Percentiles rank a stretch among this genome's conserved stretches.
Conservation (phyloP, 2,888 invertebrate genomes). For the Leptinotarsa tumamoca region DNA sequence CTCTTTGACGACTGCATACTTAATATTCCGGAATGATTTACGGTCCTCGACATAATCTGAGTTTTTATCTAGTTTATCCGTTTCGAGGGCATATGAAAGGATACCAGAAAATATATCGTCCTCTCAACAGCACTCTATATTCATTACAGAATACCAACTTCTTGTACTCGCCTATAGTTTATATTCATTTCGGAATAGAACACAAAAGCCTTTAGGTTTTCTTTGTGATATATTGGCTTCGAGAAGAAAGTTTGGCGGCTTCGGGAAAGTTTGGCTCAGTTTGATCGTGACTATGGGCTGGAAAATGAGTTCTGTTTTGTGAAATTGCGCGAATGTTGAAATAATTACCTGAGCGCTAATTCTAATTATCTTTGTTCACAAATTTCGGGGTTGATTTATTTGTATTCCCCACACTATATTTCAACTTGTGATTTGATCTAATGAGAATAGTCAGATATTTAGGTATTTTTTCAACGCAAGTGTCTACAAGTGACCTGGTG, state of each 20-base stretch:
- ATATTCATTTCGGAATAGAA: conserved; percentile 30
- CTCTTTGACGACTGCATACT: conserved; percentile 2
- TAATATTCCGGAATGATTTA: conserved; percentile 25
- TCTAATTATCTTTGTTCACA: conserved; percentile 15
- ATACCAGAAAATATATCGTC: conserved; percentile 27
- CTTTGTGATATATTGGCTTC: conserved; percentile 25
- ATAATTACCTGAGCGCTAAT: conserved; percentile 10
- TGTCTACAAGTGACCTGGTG: too few relatives aligned
- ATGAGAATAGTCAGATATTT: too few relatives aligned
- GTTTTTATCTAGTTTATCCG: conserved; percentile 24
- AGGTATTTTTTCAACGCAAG: too few relatives aligned
- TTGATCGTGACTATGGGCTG: conserved; percentile 8
- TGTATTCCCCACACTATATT: background rate
- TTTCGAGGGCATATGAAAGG: conserved; percentile 17
- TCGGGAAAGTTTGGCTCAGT: conserved; percentile 19
- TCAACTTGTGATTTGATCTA: background rate
- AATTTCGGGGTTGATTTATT: background rate
- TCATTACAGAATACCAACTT: conserved; percentile 35
- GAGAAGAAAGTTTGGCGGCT: conserved; percentile 13
- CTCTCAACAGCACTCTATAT: conserved; percentile 34
- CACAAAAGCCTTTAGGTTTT: conserved; percentile 18
- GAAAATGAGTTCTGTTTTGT: conserved; percentile 14
- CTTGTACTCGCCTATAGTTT: conserved; percentile 30
- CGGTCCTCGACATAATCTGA: conserved; percentile 15
- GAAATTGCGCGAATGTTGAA: conserved; percentile 8